Base-by-base conservation (phyloP, 1,140 invertebrate genomes). In the Drosophila insularis region DNA sequence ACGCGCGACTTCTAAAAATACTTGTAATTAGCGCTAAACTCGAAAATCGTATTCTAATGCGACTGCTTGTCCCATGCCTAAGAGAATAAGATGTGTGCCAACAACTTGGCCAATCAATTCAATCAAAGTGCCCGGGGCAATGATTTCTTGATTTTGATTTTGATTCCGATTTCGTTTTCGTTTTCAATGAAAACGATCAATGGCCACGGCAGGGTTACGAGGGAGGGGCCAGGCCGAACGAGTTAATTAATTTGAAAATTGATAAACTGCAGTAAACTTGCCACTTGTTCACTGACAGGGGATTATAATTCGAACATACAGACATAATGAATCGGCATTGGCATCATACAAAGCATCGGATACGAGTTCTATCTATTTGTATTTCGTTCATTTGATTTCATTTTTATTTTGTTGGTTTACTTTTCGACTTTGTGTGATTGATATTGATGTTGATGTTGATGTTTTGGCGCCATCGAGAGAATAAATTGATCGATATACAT, bases 211-310 rank as follows among this genome's bases (percentile, higher is more conserved):
- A 10, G 43, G 14, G 2, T 5, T 14, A 7, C 2, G 3, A 0
- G 31, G 27, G 55, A n/a, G 23, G n/a, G 54, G 4, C 63, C 27
- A 27, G 5, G 4, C 27, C 6, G 19, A 40, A 63, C 50, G 54
- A 37, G 23, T 66, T 75, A 75, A 78, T 78, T 78, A 71, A 75
- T 71, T 68, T 60, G 50, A 71, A 84, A 69, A 72, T 70, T 81
- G 81, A 85, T 86, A 81, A 86, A 80, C 67, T 80, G 80, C 71
- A 68, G 68, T 37, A 23, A 63, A 40, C 67, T 54, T 68, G 72
- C 61, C 72, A 72, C 63, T 50, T 50, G 43, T 50, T 50, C 17
- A 10, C 43, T 50, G 43, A 50, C 43, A 65, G 68, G 73, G 73
- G 73, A 76, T 76, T 76, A 76, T 59, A 66, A 58, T 58, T 58